Base-by-base conservation (phyloP, 1,140 invertebrate genomes). In the Brachionus plicatilis region DNA sequence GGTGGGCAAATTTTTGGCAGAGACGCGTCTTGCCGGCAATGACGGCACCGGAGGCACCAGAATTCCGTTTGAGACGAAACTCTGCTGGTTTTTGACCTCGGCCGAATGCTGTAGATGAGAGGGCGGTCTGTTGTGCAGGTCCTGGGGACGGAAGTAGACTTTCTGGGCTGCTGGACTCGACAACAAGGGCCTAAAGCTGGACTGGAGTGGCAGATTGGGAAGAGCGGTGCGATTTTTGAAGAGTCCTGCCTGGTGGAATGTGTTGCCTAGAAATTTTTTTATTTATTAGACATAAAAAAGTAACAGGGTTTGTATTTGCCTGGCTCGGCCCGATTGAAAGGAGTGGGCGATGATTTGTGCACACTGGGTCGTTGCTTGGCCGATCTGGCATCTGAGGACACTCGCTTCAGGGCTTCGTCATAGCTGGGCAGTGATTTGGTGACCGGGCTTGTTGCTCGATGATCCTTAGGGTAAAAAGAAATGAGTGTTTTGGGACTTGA, bases 121-220 rank as follows among this genome's bases (percentile, higher is more conserved):
- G 17, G 53, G n/a, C 11, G 78, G 45, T 24, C 29, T 53, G 14
- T 41, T 72, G 3, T 72, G 68, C 17, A 72, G 37, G n/a, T 72
- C 68, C 33, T 72, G 68, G 1, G 68, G 68, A 17, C 68, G 11
- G 33, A 72, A 72, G 68, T 72, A 72, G 41, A 72, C 37, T 11
- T 72, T 72, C 33, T 72, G 68, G 33, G 41, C 50, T 1, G 24
- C 8, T 29, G 79, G 79, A 14, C 6, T 43, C 7, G 79, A 82
- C n/a, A 82, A 11, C 20, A 82, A 29, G 3, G 79, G 60, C 11
- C 60, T 82, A 14, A 82, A 82, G 12, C 14, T 82, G 8, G 79
- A 82, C 29, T 82, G 79, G 5, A 80, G 12, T 80, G 43, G 76
- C 24, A 82, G 41, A 60, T 65, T 68, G 17, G 79, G 79, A n/a